Conservation (phyloP, 2,113 vertebrate genomes). For the Pomatostomus ruficeps region DNA sequence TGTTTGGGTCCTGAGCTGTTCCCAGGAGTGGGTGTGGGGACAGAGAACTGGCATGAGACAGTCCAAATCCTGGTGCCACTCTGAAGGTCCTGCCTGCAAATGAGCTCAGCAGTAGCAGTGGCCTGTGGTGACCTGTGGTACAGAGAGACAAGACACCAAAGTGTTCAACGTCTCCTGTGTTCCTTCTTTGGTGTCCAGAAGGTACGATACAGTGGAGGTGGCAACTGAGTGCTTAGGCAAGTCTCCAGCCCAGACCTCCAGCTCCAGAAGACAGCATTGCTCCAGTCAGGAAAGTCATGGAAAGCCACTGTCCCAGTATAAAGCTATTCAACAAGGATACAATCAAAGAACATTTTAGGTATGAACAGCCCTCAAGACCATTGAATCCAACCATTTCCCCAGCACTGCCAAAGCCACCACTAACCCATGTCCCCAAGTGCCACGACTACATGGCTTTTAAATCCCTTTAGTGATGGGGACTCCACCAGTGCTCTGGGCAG, state of each 20-base stretch:
- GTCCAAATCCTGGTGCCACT: neutral
- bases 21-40: neutral
- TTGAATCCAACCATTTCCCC: neutral
- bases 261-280: neutral
- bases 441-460: neutral
- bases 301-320: neutral
- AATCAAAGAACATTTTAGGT: neutral
- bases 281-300: neutral
- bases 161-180: neutral
- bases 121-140: neutral
- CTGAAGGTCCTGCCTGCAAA: neutral
- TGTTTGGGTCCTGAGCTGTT: neutral
- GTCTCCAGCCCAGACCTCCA: neutral
- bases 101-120: neutral
- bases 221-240: accelerated
- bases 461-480: neutral
- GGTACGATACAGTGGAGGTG: neutral
- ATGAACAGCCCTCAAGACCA: neutral
- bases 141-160: neutral
- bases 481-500: neutral
- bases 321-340: neutral
- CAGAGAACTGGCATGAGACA: neutral
- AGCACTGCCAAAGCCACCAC: neutral
- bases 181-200: neutral
- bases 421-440: neutral